Base-by-base conservation (phyloP, 1,140 invertebrate genomes). In the Rhagoletis zephyria region DNA sequence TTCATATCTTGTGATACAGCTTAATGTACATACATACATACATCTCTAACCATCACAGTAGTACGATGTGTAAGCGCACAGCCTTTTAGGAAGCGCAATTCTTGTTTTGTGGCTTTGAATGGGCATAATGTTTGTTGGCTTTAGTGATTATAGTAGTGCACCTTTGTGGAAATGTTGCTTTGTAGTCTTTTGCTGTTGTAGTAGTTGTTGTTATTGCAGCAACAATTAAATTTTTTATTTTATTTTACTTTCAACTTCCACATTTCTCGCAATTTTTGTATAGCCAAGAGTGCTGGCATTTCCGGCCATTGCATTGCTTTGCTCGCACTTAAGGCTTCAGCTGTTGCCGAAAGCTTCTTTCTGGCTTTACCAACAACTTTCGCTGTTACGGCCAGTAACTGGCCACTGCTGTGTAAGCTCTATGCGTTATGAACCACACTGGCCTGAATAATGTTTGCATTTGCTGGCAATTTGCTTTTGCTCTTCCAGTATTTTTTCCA, bases 51-150 rank as follows among this genome's bases (percentile, higher is more conserved):
- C 51, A 56, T 10, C 5, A 56, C 51, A 56, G 51, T 56, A 56
- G 51, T 10, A 56, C 1, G 51, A 56, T 56, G 51, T 56, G 51
- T 56, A 56, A 3, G 2, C 51, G 51, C 51, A 2, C 51, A 56
- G 51, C 5, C 3, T 5, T 56, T 7, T 7, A 56, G 61, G 16
- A 63, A 45, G 65, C 12, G 10, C 30, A 42, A 70, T 42, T 42
- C 14, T 74, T 74, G 40, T 48, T 74, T 74, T 74, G 67, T 74
- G 67, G 67, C 67, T 74, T 74, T 74, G 67, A 74, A 74, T 74
- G 67, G 67, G 42, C 67, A 74, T 74, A 74, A 74, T 74, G 67
- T 74, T 74, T 74, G 67, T 74, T 74, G 67, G 67, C 67, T 74
- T 74, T 74, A 48, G 67, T 74, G 67, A 74, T 74, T 74, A 74